These are phyloP conservation scores for Cerastoderma edule DNA, from an alignment of 2,888 invertebrate genomes.

Conservation along the genomic window DNA sequence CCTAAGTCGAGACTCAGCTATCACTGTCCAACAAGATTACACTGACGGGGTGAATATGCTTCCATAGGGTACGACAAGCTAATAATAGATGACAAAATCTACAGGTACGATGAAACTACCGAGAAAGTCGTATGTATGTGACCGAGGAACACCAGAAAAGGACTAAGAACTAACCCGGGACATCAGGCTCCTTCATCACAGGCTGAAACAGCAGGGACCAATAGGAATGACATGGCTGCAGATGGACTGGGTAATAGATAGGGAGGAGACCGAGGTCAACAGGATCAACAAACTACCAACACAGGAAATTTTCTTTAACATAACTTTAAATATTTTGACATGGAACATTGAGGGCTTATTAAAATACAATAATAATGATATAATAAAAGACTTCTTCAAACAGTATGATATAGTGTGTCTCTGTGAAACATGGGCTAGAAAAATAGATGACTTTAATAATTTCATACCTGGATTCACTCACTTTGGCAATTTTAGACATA, in stretches of 20 bases:
- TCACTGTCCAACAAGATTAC: conserved; percentile 26
- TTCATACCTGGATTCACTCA: neutral
- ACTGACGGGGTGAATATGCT: conserved; percentile 2
- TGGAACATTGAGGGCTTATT: neutral
- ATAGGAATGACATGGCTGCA: no score
- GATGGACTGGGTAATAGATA: no score
- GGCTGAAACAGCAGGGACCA: no score
- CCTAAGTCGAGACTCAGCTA: neutral
- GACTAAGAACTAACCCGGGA: no score
- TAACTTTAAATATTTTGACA: neutral
- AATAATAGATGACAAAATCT: neutral
- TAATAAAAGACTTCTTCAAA: neutral
- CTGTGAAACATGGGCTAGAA: conserved; percentile 4
- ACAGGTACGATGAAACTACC: neutral
- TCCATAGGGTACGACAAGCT: conserved; percentile 3
- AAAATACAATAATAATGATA: neutral
- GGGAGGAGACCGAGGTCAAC: no score
- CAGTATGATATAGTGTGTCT: neutral
- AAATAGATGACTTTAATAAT: neutral
- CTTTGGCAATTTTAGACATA: neutral
- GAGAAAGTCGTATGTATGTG: neutral
- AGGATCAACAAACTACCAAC: no score
- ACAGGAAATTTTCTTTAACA: no score
- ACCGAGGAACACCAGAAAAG: no score
- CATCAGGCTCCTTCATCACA: no score